These are phyloP conservation scores for Xenopus laevis DNA, from an alignment of 2,113 vertebrate species.

Conservation along the genomic window DNA sequence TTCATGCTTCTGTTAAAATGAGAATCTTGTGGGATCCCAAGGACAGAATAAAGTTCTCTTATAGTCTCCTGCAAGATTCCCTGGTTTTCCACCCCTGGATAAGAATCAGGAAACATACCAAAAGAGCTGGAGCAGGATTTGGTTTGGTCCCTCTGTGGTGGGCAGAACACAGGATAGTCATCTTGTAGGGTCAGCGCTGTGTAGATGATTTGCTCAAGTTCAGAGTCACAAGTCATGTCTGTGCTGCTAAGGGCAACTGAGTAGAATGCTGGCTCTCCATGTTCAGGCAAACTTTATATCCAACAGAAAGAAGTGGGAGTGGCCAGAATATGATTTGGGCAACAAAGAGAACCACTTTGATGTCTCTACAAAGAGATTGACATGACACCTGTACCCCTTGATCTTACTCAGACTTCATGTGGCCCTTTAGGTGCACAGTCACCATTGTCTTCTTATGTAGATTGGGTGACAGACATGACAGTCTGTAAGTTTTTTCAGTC, in stretches of 20 bases:
- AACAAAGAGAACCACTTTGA: constrained; percentile 4
- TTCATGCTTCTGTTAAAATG: no score
- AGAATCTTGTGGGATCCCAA: no score
- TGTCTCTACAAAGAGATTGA: background rate
- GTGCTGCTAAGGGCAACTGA: background rate
- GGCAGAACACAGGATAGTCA: background rate
- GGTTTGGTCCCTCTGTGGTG: constrained; percentile 1
- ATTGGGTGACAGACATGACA: no score
- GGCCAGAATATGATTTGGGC: background rate
- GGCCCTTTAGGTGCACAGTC: no score
- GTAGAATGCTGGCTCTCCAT: background rate
- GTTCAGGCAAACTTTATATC: background rate
- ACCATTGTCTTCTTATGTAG: no score
- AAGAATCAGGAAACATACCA: no score
- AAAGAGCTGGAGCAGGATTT: background rate
- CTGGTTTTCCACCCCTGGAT: no score
- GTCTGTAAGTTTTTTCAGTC: no score
- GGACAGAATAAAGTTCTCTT: no score
- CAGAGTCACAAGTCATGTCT: constrained; percentile 8
- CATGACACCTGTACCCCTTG: constrained; percentile 11
- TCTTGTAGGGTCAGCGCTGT: constrained; percentile 20
- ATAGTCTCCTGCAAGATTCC: no score
- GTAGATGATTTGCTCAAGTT: constrained; percentile 12
- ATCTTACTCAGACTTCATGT: background rate
- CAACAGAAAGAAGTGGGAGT: background rate